Evolutionary conservation across 2,113 vertebrate genomes (phyloP).

Genomic region (Microcebus jonahi): DNA sequence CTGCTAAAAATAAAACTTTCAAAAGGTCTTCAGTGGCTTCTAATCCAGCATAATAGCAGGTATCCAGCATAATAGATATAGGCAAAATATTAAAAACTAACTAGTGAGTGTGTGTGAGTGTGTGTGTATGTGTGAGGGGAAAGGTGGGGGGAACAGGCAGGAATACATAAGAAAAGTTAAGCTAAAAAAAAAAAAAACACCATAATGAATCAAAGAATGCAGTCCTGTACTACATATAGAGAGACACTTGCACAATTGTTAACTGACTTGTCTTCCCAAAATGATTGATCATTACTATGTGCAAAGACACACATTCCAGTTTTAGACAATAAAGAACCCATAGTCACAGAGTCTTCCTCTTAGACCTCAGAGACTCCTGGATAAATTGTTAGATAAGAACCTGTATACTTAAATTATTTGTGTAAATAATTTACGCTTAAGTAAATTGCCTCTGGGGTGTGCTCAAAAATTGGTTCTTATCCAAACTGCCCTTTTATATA

Average conservation of each 20-base stretch:
- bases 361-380: neutral
- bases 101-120: neutral
- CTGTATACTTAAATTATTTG: neutral
- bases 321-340: neutral
- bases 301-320: neutral
- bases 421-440: conserved; percentile 35
- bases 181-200: conserved; percentile 47
- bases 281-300: neutral
- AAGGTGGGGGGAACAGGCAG: neutral
- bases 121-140: neutral
- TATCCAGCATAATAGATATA: neutral
- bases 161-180: neutral
- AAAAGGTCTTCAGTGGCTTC: neutral
- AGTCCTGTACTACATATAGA: neutral
- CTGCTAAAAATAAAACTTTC: conserved; percentile 49
- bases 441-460: neutral
- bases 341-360: neutral
- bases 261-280: conserved; percentile 11
- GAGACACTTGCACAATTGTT: neutral
- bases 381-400: conserved; percentile 15
- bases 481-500: conserved; percentile 12
- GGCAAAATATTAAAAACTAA: neutral
- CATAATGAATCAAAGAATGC: neutral
- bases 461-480: conserved; percentile 27
- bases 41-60: neutral